Evolutionary conservation across 2,888 invertebrate species (phyloP).

Genomic region (Antheraea assamensis): DNA sequence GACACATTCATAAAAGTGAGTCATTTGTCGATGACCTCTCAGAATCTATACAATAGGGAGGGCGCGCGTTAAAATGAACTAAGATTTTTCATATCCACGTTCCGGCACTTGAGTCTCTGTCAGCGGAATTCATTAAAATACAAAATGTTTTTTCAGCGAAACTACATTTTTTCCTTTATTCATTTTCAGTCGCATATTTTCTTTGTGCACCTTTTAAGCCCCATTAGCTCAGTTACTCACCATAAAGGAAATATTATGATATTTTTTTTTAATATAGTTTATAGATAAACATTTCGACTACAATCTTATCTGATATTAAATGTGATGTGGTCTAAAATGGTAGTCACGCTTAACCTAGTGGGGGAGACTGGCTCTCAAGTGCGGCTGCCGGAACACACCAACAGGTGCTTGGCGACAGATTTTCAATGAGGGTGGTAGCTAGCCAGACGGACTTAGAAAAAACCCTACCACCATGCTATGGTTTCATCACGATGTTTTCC

Average conservation of each 20-base stretch:
- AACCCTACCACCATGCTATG: too few species aligned
- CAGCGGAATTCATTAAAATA: constrained; percentile 17
- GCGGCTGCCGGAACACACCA: too few species aligned
- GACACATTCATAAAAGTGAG: constrained; percentile 45
- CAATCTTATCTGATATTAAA: too few species aligned
- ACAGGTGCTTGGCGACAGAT: too few species aligned
- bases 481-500: too few species aligned
- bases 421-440: too few species aligned
- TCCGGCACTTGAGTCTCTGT: constrained; percentile 8
- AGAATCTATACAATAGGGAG: constrained; percentile 18
- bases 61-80: constrained; percentile 33
- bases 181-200: constrained; percentile 34
- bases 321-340: too few species aligned
- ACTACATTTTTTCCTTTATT: not conserved
- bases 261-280: too few species aligned
- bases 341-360: too few species aligned
- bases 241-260: not conserved
- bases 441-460: too few species aligned
- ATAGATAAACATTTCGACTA: too few species aligned
- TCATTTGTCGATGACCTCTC: constrained; percentile 61
- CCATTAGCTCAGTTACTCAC: not conserved
- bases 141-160: constrained; percentile 27
- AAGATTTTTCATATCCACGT: constrained; percentile 32
- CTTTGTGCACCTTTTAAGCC: not conserved
- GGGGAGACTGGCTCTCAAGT: too few species aligned